Percentiles rank a stretch among this genome's conserved stretches.
Conservation (phyloP, 2,113 vertebrate genomes). For the Diphyllodes magnificus region DNA sequence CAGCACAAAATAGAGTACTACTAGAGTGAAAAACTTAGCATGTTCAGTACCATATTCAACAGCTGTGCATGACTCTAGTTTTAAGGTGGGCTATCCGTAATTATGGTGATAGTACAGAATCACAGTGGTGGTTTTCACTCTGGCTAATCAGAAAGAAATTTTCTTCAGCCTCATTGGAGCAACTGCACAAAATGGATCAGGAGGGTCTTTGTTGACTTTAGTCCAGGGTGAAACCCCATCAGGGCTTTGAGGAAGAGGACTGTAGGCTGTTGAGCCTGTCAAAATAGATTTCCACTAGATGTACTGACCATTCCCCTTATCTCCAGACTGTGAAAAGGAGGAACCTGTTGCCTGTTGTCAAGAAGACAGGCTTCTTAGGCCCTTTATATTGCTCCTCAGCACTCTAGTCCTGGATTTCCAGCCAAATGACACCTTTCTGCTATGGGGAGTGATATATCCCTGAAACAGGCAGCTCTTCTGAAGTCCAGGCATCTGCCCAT, state of each 20-base stretch:
- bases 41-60: not conserved
- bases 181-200: not conserved
- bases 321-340: not conserved
- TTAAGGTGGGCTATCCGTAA: not conserved
- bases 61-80: not conserved
- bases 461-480: not conserved
- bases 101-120: not conserved
- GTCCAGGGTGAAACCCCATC: not conserved
- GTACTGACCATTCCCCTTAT: not conserved
- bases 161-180: not conserved
- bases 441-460: not conserved
- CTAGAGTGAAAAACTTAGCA: not conserved
- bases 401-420: not conserved
- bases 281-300: not conserved
- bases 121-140: not conserved
- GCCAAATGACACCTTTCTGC: not conserved
- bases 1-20: not conserved
- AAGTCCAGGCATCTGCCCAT: accelerated
- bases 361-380: not conserved
- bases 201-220: not conserved
- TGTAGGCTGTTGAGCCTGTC: not conserved
- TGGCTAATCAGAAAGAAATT: not conserved
- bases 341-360: not conserved
- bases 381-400: not conserved
- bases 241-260: not conserved